Percentiles rank a stretch among this genome's conserved stretches.
Conservation (phyloP, 2,113 vertebrate species). For the Deroptyus accipitrinus region DNA sequence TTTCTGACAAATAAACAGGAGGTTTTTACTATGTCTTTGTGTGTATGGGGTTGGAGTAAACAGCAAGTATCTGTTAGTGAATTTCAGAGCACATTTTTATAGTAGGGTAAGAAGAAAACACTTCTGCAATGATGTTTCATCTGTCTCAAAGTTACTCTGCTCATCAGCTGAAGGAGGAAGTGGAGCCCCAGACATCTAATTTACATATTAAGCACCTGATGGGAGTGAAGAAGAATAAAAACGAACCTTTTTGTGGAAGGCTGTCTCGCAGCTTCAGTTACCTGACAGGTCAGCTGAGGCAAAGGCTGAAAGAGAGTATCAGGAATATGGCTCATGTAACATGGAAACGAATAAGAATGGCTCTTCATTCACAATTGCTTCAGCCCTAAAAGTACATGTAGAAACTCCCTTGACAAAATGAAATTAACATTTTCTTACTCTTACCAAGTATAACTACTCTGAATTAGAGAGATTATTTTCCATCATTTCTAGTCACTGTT, state of each 20-base stretch:
- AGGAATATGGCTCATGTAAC: neutral
- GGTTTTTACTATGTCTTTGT: neutral
- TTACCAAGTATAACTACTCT: neutral
- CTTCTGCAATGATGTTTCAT: neutral
- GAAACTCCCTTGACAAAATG: neutral
- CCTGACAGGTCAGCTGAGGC: conserved; percentile 71
- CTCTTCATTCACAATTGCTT: neutral
- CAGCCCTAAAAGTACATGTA: neutral
- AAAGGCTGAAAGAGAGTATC: neutral
- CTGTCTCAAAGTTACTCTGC: neutral
- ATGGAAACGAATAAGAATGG: neutral
- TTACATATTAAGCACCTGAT: neutral
- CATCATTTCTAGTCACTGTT: neutral
- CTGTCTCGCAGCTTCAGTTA: neutral
- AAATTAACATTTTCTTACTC: neutral
- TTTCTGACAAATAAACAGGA: neutral
- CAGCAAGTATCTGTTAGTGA: neutral
- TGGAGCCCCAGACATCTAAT: neutral
- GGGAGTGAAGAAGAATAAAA: neutral
- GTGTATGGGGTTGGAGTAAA: neutral
- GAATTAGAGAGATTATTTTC: neutral
- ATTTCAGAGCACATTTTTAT: neutral
- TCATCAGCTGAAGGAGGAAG: neutral
- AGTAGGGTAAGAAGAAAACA: neutral
- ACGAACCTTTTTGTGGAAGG: neutral